Evolutionary conservation across 1,140 invertebrate genomes (phyloP), one percentile per base, ranked within the genome.

Genomic region (Patella vulgata): DNA sequence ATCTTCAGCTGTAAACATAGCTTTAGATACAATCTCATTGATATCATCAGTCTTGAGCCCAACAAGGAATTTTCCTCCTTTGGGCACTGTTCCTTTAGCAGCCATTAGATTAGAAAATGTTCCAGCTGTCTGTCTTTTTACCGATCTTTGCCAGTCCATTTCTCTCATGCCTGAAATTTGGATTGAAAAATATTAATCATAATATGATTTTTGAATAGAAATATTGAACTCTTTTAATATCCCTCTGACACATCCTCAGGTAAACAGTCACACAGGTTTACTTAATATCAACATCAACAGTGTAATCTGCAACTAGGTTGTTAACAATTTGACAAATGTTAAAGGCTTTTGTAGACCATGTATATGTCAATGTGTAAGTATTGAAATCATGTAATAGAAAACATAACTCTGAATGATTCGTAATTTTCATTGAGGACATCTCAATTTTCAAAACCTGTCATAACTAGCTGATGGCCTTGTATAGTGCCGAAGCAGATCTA

Each of bases 161-260:
- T 80, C 78, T 36, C 36, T 59, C 11, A 65, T 52, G 51, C 75
- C 78, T 80, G n/a, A 19, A 53, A 56, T n/a, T n/a, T 8, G 46
- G 25, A 60, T 30, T 31, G 61, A 14, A 54, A 31, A n/a, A n/a
- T n/a, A n/a, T n/a, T n/a, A 28, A 14, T 11, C 4, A n/a, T 1
- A 27, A 1, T 1, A 52, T 30, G 11, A 52, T 33, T 14, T 48
- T n/a, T n/a, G 17, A 12, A 12, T 21, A 12, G 6, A 12, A 52
- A 52, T 14, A 30, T 9, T n/a, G 30, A 25, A 27, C 11, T 21
- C 14, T 30, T 33, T 52, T 28, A 33, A n/a, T n/a, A n/a, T n/a
- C n/a, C n/a, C 9, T n/a, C 9, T 40, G 39, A 40, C n/a, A 40
- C 9, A 40, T 40, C 9, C 39, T 40, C 9, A 40, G n/a, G n/a